Evolutionary conservation across 2,797 vertebrate genomes (phyloP).

Genomic region (Danio choprae): DNA sequence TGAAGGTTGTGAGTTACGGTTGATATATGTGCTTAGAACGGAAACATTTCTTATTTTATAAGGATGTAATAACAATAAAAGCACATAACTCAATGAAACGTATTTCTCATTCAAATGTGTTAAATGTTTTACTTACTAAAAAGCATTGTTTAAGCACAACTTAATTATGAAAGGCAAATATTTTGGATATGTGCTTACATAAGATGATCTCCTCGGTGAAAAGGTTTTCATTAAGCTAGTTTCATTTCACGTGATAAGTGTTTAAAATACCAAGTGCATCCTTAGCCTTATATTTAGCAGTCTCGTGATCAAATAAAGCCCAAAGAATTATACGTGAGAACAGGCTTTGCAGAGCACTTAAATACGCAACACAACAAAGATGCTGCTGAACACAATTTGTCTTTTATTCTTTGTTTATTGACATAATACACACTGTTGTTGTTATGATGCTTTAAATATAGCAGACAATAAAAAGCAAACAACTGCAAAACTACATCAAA

Average conservation of each 20-base stretch:
- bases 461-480: constrained; percentile 29
- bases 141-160: background rate
- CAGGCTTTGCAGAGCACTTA: background rate
- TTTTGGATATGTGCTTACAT: background rate
- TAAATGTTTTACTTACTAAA: background rate
- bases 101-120: too few species aligned
- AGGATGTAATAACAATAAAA: too few species aligned
- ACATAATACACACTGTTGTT: constrained; percentile 18
- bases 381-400: constrained; percentile 24
- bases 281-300: too few species aligned
- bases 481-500: background rate
- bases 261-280: background rate
- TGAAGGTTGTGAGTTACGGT: too few species aligned
- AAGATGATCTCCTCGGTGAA: background rate
- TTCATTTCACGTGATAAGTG: background rate
- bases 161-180: background rate
- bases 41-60: too few species aligned
- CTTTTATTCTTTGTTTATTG: constrained; percentile 53
- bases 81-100: too few species aligned
- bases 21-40: too few species aligned
- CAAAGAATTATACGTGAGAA: background rate
- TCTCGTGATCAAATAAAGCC: too few species aligned
- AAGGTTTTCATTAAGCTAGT: background rate
- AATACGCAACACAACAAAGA: background rate
- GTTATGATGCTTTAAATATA: constrained; percentile 20